Conservation (phyloP, 2,797 vertebrate genomes). For the Oreochromis grahami region DNA sequence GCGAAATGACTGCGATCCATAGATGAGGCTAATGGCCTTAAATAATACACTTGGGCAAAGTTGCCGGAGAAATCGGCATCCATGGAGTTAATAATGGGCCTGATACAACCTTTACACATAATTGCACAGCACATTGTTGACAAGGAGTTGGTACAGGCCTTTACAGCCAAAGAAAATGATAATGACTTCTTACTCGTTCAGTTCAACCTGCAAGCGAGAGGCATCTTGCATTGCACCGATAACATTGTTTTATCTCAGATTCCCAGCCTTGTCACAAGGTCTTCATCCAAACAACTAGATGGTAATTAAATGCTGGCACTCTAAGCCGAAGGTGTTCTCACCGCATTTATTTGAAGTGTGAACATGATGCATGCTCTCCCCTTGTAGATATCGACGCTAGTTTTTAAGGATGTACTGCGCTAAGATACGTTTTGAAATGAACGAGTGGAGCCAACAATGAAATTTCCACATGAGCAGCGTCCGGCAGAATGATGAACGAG, state of each 20-base stretch:
- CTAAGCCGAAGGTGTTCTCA: conserved; percentile 45
- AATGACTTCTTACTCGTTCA: conserved; percentile 48
- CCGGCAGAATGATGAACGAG: conserved; percentile 70
- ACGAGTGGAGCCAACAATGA: conserved; percentile 69
- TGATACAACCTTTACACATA: conserved; percentile 57
- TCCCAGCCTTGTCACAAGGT: conserved; percentile 46
- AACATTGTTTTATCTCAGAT: conserved; percentile 62
- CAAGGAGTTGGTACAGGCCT: conserved; percentile 38
- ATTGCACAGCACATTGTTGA: conserved; percentile 59
- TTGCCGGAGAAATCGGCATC: conserved; percentile 50
- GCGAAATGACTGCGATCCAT: conserved; percentile 56
- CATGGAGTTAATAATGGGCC: conserved; percentile 65
- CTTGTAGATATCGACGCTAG: conserved; percentile 5
- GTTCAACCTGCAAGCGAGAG: conserved; percentile 49
- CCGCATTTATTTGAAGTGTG: conserved; percentile 40
- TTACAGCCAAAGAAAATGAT: conserved; percentile 45
- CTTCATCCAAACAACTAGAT: conserved; percentile 55
- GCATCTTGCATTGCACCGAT: conserved; percentile 49
- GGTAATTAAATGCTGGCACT: conserved; percentile 55
- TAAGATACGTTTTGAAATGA: conserved; percentile 55
- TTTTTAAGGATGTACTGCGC: conserved; percentile 39
- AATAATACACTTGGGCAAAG: conserved; percentile 58
- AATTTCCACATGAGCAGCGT: conserved; percentile 70
- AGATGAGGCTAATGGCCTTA: conserved; percentile 64
- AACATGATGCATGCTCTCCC: conserved; percentile 17